Base-by-base conservation (phyloP, 2,888 invertebrate genomes). In the Lasioglossum villosulum region DNA sequence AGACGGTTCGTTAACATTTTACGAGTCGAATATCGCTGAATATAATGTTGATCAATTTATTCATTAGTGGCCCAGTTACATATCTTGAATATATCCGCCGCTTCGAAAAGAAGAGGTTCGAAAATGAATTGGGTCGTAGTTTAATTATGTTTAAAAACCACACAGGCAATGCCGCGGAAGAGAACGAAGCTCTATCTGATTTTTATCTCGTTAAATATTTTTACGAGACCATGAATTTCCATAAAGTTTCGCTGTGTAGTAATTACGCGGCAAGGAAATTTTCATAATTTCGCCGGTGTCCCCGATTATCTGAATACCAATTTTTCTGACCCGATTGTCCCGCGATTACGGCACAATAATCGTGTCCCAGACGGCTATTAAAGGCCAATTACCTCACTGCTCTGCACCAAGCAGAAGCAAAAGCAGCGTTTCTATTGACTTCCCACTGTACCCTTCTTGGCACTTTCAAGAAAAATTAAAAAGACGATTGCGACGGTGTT, bases 141-240 rank as follows among this genome's bases (percentile, higher is more conserved):
- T 56, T 56, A 56, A 56, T 56, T 56, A 56, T n/a, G 12, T n/a
- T 56, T 56, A n/a, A 12, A 56, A n/a, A n/a, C n/a, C n/a, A n/a
- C 56, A 56, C 56, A 4, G n/a, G 12, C n/a, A n/a, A 4, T 4
- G 56, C 56, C 1, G 4, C 12, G n/a, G 12, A n/a, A 12, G 56
- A n/a, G n/a, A 56, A 56, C n/a, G 56, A 56, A n/a, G 56, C n/a
- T 56, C n/a, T 12, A 4, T 23, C n/a, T 12, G 56, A n/a, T 56
- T 56, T 56, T 56, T 56, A 56, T 56, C 56, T 56, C n/a, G 56
- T 56, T 56, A 56, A 56, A 56, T 56, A 56, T 56, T 56, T 56
- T 56, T n/a, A 56, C n/a, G 56, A 12, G n/a, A n/a, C n/a, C n/a
- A 56, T 12, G n/a, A n/a, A 56, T 56, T 56, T 56, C 12, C 56